phyloP scores from a whole-genome alignment of 2,888 invertebrate genomes.

The Psylliodes chrysocephalus region DNA sequence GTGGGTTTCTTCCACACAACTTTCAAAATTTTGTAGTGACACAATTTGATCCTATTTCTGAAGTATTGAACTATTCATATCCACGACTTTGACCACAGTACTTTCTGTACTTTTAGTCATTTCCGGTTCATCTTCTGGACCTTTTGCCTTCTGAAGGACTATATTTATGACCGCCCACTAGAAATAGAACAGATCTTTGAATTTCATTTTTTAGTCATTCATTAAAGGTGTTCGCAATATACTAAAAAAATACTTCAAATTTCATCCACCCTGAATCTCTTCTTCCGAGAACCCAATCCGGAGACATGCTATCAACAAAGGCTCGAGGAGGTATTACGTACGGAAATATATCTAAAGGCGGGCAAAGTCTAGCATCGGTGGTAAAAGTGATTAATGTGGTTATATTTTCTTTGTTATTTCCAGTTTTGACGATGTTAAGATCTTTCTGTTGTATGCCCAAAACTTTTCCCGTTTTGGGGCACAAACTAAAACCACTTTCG shows the following conservation, averaged over 20 bases:
- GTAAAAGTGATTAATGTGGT: constrained; percentile 37
- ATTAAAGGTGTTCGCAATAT: constrained; percentile 44
- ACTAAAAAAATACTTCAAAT: constrained; percentile 43
- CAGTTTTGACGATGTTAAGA: constrained; percentile 26
- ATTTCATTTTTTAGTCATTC: constrained; percentile 40
- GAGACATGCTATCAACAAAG: no score
- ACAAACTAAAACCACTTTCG: constrained; percentile 55
- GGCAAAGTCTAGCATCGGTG: constrained; percentile 29
- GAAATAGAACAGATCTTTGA: constrained; percentile 45
- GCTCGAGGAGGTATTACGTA: constrained; percentile 40
- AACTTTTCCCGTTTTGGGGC: constrained; percentile 42
- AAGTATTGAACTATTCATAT: no score
- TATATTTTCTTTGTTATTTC: constrained; percentile 40
- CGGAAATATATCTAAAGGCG: constrained; percentile 27
- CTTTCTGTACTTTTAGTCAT: no score
- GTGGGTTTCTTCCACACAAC: no score
- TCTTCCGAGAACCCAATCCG: no score
- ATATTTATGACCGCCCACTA: constrained; percentile 53
- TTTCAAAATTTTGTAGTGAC: no score
- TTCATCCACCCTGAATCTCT: constrained; percentile 53
- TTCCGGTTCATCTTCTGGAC: no score
- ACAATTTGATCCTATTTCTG: no score
- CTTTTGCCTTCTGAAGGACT: no score
- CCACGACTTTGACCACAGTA: no score
- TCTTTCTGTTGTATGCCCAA: constrained; percentile 34